A percentile compares a stretch with the other conserved stretches of the same genome.
Conservation (phyloP, 2,797 vertebrate species). For the Pseudochirops cupreus region DNA sequence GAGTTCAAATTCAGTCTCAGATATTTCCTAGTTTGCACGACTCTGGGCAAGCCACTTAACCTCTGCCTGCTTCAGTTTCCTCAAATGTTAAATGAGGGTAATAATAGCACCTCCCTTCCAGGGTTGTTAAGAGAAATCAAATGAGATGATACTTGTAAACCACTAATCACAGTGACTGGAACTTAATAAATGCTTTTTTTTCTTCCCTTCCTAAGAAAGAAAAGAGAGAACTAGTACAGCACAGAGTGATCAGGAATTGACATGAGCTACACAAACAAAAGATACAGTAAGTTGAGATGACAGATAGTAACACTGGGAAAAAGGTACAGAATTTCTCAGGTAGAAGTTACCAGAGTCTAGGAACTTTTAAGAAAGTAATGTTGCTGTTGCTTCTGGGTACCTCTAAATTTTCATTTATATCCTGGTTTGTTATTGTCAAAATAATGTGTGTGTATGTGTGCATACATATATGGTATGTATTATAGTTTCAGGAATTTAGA, state of each 20-base stretch:
- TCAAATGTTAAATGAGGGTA: background rate
- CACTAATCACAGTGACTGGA: background rate
- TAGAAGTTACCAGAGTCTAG: background rate
- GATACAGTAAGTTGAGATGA: background rate
- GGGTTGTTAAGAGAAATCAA: background rate
- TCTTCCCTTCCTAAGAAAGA: background rate
- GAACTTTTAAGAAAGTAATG: background rate
- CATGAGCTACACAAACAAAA: background rate
- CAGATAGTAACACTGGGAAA: background rate
- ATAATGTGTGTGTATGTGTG: background rate
- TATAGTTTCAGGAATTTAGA: constrained; percentile 38
- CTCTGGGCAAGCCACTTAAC: background rate
- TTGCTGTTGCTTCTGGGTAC: background rate
- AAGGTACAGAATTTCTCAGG: background rate
- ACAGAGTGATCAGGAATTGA: background rate
- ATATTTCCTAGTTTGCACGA: background rate
- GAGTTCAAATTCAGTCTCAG: background rate
- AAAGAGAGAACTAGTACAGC: background rate
- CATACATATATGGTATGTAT: too few relatives aligned
- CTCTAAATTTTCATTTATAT: background rate
- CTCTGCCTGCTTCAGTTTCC: background rate
- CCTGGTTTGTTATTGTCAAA: background rate
- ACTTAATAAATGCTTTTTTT: background rate
- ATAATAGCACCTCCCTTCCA: background rate
- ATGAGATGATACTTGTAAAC: background rate